Base-by-base conservation (phyloP, 2,113 vertebrate species). In the Elaphurus davidianus region DNA sequence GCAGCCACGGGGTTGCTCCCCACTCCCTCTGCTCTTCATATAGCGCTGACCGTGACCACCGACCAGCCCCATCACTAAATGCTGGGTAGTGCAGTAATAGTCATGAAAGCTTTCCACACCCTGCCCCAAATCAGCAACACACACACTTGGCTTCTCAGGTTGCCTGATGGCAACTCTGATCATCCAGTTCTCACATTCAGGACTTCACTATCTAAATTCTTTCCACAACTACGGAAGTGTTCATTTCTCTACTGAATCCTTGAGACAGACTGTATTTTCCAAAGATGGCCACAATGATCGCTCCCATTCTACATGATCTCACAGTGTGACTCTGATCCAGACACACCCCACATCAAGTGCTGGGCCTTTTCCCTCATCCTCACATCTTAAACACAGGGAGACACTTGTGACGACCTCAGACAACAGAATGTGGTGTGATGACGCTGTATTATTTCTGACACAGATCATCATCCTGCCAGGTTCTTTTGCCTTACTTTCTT, bases 21-120 rank as follows among this genome's bases (percentile, higher is more conserved):
- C 10, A 67, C 27, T 62, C 52, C 55, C 50, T 76, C 52, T 50
- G 50, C 71, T 71, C 40, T 17, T 16, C 16, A 3, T 4, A 1
- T 7, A 33, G 23, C 0, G 0, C 6, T n/a, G 28, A 28, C 30
- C 30, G 7, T 25, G 5, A 86, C 21, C 1, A 1, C 30, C 27
- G 2, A 19, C 25, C 27, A 71, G 21, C 9, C 27, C 43, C 33
- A 74, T 36, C 15, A 62, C 7, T 43, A 40, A 55, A 27, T 19
- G 19, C 14, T 11, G 40, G 25, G 11, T 15, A 16, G 40, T 7
- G 7, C 19, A 45, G 23, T 13, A 71, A 11, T 0, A 33, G 13
- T 54, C 33, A 54, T 25, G 45, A 14, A 3, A 43, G 12, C 27
- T 85, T 84, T 28, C 43, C 40, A 28, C 0, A 52, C 17, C 55